Conservation (phyloP, 2,888 invertebrate species). For the Drosophila ezoana region DNA sequence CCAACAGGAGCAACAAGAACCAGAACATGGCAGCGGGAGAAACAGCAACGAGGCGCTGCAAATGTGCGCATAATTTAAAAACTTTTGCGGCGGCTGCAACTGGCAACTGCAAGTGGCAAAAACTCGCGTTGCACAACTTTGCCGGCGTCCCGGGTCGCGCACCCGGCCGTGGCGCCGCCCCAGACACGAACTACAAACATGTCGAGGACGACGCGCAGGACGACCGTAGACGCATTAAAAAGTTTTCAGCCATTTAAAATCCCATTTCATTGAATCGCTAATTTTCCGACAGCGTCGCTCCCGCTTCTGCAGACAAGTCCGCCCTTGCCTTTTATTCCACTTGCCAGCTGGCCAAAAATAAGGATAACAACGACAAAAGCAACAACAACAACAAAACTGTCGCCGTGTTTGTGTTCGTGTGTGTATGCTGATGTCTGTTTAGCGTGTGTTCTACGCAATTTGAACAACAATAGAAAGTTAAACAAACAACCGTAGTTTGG, state of each 20-base stretch:
- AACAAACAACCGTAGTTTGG: constrained; percentile 16
- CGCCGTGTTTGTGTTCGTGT: constrained; percentile 15
- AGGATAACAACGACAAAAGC: constrained; percentile 29
- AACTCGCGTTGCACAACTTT: constrained; percentile 68
- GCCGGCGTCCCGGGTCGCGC: constrained; percentile 54
- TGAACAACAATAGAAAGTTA: constrained; percentile 20
- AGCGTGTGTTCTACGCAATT: neutral
- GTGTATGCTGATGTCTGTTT: constrained; percentile 21
- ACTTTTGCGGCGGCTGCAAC: constrained; percentile 73
- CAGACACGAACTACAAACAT: constrained; percentile 55
- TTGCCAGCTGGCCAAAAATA: constrained; percentile 39
- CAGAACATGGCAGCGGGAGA: constrained; percentile 22
- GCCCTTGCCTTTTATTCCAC: constrained; percentile 37
- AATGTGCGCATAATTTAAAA: constrained; percentile 80
- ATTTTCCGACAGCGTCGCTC: constrained; percentile 74
- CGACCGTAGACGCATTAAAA: constrained; percentile 75
- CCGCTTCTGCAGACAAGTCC: constrained; percentile 35
- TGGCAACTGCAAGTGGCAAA: constrained; percentile 76
- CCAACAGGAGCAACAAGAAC: constrained; percentile 54
- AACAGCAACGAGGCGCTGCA: constrained; percentile 54
- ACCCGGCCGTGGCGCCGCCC: constrained; percentile 34
- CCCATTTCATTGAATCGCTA: constrained; percentile 83
- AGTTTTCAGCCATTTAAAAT: constrained; percentile 82
- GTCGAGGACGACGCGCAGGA: constrained; percentile 37
- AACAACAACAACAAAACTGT: constrained; percentile 33